A percentile compares a stretch with the other conserved stretches of the same genome.
Conservation (phyloP, 1,140 invertebrate species). For the Tetraneura akinire region DNA sequence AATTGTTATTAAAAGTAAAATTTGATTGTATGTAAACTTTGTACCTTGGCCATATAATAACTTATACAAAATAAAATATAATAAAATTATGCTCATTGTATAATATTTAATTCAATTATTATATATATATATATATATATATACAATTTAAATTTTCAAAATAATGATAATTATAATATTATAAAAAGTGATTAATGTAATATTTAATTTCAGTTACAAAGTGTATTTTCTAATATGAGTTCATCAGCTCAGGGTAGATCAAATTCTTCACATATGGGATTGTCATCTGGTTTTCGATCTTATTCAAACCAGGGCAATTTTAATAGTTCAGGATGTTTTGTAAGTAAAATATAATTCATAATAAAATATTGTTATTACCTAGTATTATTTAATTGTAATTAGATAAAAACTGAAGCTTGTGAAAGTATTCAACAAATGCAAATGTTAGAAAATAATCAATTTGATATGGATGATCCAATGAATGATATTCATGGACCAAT, state of each 20-base stretch:
- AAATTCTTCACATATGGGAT: slow-evolving; percentile 12
- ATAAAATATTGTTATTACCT: not conserved
- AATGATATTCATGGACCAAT: slow-evolving; percentile 15
- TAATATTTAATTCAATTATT: too few species aligned
- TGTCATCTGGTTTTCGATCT: slow-evolving; percentile 38
- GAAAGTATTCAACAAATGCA: slow-evolving; percentile 44
- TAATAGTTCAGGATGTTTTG: slow-evolving; percentile 32
- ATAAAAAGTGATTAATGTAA: too few species aligned
- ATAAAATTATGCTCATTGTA: too few species aligned
- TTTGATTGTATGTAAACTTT: too few species aligned
- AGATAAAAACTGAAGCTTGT: slow-evolving; percentile 25
- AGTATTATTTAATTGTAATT: not conserved
- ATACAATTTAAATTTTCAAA: too few species aligned
- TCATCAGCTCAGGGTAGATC: slow-evolving; percentile 11
- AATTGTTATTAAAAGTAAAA: too few species aligned
- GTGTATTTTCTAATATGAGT: slow-evolving; percentile 44
- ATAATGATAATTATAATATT: too few species aligned
- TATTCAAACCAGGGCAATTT: slow-evolving; percentile 39
- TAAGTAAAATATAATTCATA: not conserved
- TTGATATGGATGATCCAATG: slow-evolving; percentile 37
- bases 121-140: too few species aligned
- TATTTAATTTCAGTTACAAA: slow-evolving; percentile 24
- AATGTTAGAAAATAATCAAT: slow-evolving; percentile 15
- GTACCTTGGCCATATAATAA: too few species aligned
- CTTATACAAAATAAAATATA: too few species aligned